phyloP scores from a whole-genome alignment of 2,797 vertebrate genomes.

The Protonibea diacanthus region DNA sequence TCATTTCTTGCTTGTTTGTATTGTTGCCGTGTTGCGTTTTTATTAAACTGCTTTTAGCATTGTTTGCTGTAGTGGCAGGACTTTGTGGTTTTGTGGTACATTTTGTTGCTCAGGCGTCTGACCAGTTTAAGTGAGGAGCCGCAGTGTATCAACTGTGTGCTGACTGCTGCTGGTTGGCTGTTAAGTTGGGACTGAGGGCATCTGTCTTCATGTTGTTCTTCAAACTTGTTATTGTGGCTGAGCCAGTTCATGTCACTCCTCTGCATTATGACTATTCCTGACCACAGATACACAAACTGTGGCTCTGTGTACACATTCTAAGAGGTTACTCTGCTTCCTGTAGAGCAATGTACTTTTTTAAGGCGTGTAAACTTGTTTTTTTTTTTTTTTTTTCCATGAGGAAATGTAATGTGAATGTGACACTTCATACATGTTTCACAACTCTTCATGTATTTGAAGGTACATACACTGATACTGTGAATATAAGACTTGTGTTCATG shows the following conservation, averaged over 20 bases:
- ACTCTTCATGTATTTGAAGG: too few species aligned
- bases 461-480: too few species aligned
- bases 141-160: slow-evolving; percentile 6
- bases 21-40: background rate
- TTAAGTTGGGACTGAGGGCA: background rate
- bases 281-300: background rate
- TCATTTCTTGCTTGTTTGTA: background rate
- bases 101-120: background rate
- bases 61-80: background rate
- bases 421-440: too few species aligned
- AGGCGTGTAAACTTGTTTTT: background rate
- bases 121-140: slow-evolving; percentile 23
- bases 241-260: background rate
- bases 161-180: background rate
- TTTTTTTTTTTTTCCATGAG: too few species aligned
- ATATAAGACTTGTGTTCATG: too few species aligned
- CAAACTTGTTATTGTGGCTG: background rate
- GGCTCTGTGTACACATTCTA: background rate
- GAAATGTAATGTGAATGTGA: too few species aligned
- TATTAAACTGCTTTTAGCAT: background rate
- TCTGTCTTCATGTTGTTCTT: slow-evolving; percentile 15
- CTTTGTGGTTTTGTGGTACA: slow-evolving; percentile 1
- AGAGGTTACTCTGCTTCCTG: background rate
- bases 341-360: background rate
- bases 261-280: background rate